phyloP scores from a whole-genome alignment of 2,888 invertebrate genomes.

The Agriopis aurantiaria region DNA sequence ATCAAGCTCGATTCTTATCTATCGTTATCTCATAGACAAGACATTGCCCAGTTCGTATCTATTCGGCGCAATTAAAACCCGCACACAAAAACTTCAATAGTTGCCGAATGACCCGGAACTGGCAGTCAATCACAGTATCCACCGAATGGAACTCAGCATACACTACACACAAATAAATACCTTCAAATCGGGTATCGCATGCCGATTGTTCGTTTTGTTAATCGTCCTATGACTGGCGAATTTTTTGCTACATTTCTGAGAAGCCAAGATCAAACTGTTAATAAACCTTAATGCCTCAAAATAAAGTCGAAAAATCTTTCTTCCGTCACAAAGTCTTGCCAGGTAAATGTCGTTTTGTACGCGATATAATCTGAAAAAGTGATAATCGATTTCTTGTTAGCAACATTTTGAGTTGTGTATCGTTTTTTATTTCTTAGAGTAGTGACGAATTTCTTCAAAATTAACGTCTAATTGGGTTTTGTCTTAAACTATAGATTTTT shows the following conservation, averaged over 20 bases:
- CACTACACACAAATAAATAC: slow-evolving; percentile 40
- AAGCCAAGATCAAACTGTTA: slow-evolving; percentile 3
- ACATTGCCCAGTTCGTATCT: slow-evolving; percentile 28
- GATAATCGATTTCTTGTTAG: slow-evolving; percentile 75
- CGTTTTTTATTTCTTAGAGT: slow-evolving; percentile 33
- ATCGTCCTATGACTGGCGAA: slow-evolving; percentile 68
- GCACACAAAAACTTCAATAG: slow-evolving; percentile 60
- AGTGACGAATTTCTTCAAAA: slow-evolving; percentile 41
- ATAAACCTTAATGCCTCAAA: slow-evolving; percentile 28
- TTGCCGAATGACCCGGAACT: slow-evolving; percentile 73
- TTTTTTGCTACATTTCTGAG: slow-evolving; percentile 61
- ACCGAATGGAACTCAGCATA: slow-evolving; percentile 38
- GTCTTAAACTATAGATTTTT: slow-evolving; percentile 8
- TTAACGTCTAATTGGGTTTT: slow-evolving; percentile 38
- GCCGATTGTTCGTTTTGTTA: slow-evolving; percentile 58
- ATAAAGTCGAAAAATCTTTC: slow-evolving; percentile 34
- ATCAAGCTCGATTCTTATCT: slow-evolving; percentile 34
- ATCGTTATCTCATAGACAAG: slow-evolving; percentile 33
- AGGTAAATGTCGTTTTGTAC: slow-evolving; percentile 57
- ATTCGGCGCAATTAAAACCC: slow-evolving; percentile 45
- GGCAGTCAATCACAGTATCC: slow-evolving; percentile 57
- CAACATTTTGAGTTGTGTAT: slow-evolving; percentile 48
- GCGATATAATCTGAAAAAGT: slow-evolving; percentile 62
- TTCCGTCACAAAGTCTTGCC: slow-evolving; percentile 12
- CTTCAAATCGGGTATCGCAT: slow-evolving; percentile 48